phyloP scores from a whole-genome alignment of 2,888 invertebrate species.

The Drosophila eohydei region DNA sequence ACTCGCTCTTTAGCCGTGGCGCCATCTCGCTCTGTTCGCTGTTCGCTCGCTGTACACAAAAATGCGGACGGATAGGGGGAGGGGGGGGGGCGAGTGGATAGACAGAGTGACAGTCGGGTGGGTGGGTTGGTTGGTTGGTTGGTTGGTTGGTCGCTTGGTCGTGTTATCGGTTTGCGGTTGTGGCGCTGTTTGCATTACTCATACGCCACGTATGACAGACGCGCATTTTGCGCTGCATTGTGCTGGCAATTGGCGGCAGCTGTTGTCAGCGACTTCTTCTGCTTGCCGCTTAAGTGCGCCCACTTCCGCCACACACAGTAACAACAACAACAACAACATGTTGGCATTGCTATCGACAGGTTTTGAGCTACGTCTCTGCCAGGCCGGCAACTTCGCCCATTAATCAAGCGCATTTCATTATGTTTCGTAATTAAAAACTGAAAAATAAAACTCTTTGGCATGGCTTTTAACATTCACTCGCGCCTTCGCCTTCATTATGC shows the following conservation, averaged over 20 bases:
- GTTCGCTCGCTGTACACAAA: not conserved
- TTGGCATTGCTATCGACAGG: slow-evolving; percentile 49
- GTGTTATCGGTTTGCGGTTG: slow-evolving; percentile 34
- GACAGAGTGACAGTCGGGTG: too few relatives aligned
- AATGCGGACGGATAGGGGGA: slow-evolving; percentile 11
- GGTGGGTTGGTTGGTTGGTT: not conserved
- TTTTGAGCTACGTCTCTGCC: not conserved
- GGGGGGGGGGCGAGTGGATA: not conserved
- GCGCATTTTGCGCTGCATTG: slow-evolving; percentile 51
- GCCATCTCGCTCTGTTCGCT: not conserved
- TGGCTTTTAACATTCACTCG: slow-evolving; percentile 55
- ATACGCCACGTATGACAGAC: slow-evolving; percentile 58
- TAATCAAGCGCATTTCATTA: slow-evolving; percentile 66
- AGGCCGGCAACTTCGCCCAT: slow-evolving; percentile 25
- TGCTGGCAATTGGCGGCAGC: slow-evolving; percentile 47
- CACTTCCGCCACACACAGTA: slow-evolving; percentile 36
- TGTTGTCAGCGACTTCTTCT: slow-evolving; percentile 35
- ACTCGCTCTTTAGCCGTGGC: not conserved
- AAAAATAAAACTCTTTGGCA: slow-evolving; percentile 9
- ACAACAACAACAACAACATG: slow-evolving; percentile 16
- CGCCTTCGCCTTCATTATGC: slow-evolving; percentile 40
- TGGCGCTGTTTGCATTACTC: slow-evolving; percentile 49
- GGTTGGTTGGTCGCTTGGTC: not conserved
- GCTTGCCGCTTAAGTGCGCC: slow-evolving; percentile 29
- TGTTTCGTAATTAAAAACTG: slow-evolving; percentile 57